Conservation (phyloP, 53 echinoderm and acorn worm species). For the Arbacia lixula region DNA sequence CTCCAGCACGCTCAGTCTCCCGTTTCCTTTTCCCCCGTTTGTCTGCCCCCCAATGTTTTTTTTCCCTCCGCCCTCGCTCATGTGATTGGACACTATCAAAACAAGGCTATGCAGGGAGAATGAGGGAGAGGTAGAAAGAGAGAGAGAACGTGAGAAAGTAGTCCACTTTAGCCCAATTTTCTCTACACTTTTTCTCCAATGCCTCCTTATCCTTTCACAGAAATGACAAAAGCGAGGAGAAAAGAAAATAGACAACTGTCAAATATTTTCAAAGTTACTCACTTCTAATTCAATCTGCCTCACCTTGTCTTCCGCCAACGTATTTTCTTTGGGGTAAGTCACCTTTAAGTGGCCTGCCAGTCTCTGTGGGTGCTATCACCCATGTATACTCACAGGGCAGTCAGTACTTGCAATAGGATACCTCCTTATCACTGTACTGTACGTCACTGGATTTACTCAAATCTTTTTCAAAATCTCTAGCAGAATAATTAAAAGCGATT, state of each 20-base stretch:
- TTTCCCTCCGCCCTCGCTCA: neutral
- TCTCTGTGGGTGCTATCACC: neutral
- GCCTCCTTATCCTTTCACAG: neutral
- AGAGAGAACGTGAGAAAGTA: no score
- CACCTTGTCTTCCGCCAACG: slow-evolving; percentile 9
- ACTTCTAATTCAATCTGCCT: slow-evolving; percentile 18
- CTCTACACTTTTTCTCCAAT: no score
- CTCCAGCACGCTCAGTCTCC: slow-evolving; percentile 23
- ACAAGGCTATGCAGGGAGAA: slow-evolving; percentile 41
- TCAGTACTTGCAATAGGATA: no score
- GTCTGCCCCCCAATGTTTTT: slow-evolving; percentile 34
- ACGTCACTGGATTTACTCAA: no score
- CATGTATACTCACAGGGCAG: no score
- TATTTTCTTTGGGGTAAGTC: slow-evolving; percentile 32
- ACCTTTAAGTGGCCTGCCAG: slow-evolving; percentile 28
- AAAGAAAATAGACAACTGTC: no score
- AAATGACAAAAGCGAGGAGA: no score
- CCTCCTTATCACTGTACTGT: no score
- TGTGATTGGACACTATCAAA: slow-evolving; percentile 26
- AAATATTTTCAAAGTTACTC: slow-evolving; percentile 51
- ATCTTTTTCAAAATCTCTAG: no score
- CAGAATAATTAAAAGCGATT: no score
- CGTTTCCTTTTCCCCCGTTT: slow-evolving; percentile 5
- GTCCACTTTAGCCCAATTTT: no score
- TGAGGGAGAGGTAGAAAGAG: no score